Evolutionary conservation across 2,888 invertebrate species (phyloP).

Genomic region (Stramonita haemastoma): DNA sequence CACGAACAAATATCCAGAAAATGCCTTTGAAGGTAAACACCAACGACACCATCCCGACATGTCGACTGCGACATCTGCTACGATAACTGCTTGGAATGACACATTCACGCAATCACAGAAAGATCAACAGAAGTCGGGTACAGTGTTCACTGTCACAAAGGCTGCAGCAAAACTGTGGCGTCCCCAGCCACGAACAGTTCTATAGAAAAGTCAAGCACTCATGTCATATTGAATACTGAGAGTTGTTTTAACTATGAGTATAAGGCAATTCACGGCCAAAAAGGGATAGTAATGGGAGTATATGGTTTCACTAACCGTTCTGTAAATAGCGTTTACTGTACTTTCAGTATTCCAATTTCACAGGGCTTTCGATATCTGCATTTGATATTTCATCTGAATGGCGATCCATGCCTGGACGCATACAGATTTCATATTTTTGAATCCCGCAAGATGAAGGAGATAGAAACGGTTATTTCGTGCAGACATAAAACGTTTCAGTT

Average conservation of each 20-base stretch:
- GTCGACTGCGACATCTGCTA: neutral
- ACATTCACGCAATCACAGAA: neutral
- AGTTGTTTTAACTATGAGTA: neutral
- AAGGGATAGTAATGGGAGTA: constrained; percentile 1
- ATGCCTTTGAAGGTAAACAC: neutral
- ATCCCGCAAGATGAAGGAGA: neutral
- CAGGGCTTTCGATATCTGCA: neutral
- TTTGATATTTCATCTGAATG: neutral
- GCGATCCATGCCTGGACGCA: neutral
- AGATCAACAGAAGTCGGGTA: neutral
- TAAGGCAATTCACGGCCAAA: neutral
- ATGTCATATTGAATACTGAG: neutral
- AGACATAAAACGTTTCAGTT: neutral
- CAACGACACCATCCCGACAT: neutral
- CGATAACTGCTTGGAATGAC: neutral
- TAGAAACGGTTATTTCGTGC: neutral
- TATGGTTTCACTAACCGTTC: neutral
- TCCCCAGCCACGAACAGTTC: neutral
- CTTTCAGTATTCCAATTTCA: constrained; percentile 14
- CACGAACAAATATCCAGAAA: too few species aligned
- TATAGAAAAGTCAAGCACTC: neutral
- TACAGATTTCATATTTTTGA: neutral
- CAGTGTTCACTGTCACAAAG: neutral
- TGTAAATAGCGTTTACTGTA: neutral
- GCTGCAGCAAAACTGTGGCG: neutral